Base-by-base conservation (phyloP, 2,888 invertebrate genomes). In the Caenorhabditis panamensis region DNA sequence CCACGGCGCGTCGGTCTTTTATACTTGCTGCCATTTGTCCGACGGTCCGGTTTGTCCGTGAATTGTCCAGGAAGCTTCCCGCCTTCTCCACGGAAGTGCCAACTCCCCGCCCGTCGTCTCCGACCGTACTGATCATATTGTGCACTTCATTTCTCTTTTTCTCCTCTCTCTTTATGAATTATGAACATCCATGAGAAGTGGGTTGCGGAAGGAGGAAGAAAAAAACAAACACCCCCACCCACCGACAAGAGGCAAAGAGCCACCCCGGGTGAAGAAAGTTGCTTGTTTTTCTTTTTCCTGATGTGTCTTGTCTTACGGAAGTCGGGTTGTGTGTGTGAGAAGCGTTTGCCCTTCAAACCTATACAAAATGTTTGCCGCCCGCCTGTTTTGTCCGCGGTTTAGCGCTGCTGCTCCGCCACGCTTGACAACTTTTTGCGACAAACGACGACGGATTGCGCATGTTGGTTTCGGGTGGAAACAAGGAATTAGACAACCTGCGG, bases 11-110 rank as follows among this genome's bases (percentile, higher is more conserved):
- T 9, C 54, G 44, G 31, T 41, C 66, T 66, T 75, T 66, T 75
- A 75, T 75, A 75, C 75, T 47, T 59, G 49, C 79, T 56, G 54
- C 79, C 80, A 37, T 88, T 89, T 56, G 75, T 86, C 53, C 77
- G 79, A 18, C 61, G 81, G 54, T 75, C 84, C 54, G 90, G 89
- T 36, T 75, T 47, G 22, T 28, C 41, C 72, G 62, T 62, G 62
- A 64, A 72, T 66, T 58, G 64, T 73, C 73, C 73, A 58, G 73
- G 58, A 51, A 59, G 37, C 49, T 41, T 53, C 47, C 13, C 73
- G 66, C 68, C 76, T 47, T 66, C 54, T 62, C 68, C 76, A 76
- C 76, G 76, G 76, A 76, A 76, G 76, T 68, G 76, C 76, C 76
- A 67, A 76, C n/a, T n/a, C n/a, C n/a, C n/a, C n/a, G n/a, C n/a